Percentiles rank a stretch among this genome's conserved stretches.
phyloP scores from a whole-genome alignment of 2,113 vertebrate genomes.

The Xenopus tropicalis region UCB_Xtro_10.0 CM004446.2:150843501-150844000 shows the following conservation, averaged over 20 bases:
- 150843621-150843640: not conserved
- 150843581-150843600: conserved; percentile 6
- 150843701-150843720: conserved; percentile 81
- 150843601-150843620: conserved; percentile 15
- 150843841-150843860: conserved; percentile 89
- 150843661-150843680: conserved; percentile 7
- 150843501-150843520: not conserved
- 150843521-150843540: conserved; percentile 20
- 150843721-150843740: conserved; percentile 84
- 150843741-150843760: conserved; percentile 81
- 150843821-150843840: conserved; percentile 94
- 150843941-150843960: not conserved
- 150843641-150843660: not conserved
- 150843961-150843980: too few species aligned
- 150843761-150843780: conserved; percentile 87
- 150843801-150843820: conserved; percentile 90
- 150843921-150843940: conserved; percentile 37
- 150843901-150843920: conserved; percentile 75
- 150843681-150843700: conserved; percentile 77
- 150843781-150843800: conserved; percentile 98
- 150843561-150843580: conserved; percentile 17
- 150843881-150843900: conserved; percentile 88
- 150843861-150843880: conserved; percentile 82
- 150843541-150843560: not conserved
- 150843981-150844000: too few species aligned